Evolutionary conservation across 2,888 invertebrate species (phyloP).

Genomic region (Cryptocephalus moraei): DNA sequence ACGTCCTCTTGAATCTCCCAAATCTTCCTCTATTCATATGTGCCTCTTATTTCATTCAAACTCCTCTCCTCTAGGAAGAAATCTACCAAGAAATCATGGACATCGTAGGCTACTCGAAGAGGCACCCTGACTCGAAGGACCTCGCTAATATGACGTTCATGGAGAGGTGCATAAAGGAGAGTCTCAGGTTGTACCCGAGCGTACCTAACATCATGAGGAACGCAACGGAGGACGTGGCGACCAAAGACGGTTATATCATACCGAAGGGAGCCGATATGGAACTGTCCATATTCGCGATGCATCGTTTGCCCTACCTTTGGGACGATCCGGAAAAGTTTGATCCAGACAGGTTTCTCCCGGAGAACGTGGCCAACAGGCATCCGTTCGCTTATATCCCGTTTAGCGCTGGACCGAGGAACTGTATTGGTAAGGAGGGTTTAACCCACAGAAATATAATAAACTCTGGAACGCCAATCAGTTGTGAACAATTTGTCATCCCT

Average conservation of each 20-base stretch:
- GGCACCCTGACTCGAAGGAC: conserved; percentile 42
- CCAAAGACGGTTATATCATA: conserved; percentile 32
- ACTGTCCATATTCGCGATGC: conserved; percentile 32
- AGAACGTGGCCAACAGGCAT: conserved; percentile 32
- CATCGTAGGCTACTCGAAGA: conserved; percentile 16
- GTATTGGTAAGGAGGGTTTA: conserved; percentile 22
- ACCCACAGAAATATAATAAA: too few relatives aligned
- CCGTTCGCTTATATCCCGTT: conserved; percentile 37
- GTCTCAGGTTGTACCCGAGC: conserved; percentile 17
- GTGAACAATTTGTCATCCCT: too few relatives aligned
- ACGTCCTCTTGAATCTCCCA: too few relatives aligned
- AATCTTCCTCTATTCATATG: too few relatives aligned
- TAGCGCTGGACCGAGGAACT: conserved; percentile 37
- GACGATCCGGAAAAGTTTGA: conserved; percentile 33
- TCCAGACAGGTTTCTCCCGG: conserved; percentile 33
- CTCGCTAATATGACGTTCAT: conserved; percentile 51
- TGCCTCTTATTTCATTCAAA: too few relatives aligned
- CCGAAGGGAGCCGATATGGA: conserved; percentile 12
- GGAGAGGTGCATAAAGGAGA: conserved; percentile 34
- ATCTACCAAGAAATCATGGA: conserved; percentile 14
- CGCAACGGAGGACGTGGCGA: conserved; percentile 15
- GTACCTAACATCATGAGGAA: conserved; percentile 28
- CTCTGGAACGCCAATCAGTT: too few relatives aligned
- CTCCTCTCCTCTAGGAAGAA: conserved; percentile 10
- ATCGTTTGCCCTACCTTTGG: conserved; percentile 38